Evolutionary conservation across 2,113 vertebrate genomes (phyloP), one percentile per base, ranked within the genome.

Genomic region (Melanotaenia duboulayi): DNA sequence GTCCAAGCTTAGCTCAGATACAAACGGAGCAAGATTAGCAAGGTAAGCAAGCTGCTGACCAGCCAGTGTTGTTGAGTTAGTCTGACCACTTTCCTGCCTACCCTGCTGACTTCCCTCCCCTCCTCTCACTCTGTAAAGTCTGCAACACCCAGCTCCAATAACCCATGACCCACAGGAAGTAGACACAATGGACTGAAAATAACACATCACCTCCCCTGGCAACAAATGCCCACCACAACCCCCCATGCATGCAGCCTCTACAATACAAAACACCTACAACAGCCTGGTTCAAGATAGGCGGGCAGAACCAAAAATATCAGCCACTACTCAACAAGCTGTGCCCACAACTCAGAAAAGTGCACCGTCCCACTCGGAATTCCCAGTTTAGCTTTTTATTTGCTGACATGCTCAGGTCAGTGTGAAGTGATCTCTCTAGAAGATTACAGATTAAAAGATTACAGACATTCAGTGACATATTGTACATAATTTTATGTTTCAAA

Each of bases 161-260:
- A 96, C 95, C 95, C 95, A 93, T 96, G 95, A 96, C 95, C 95
- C 91, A 92, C 94, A 98, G 96, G 95, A 99, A 97, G 93, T 91
- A 96, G 95, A 96, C 95, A 96, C 95, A 97, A 95, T 95, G 92
- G 94, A 94, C 92, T 97, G 95, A 97, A 97, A 97, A 96, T 95
- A 96, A 96, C 92, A 94, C 92, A 85, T 92, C 92, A 87, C 91
- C 88, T 82, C 90, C 87, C 87, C 85, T 89, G 89, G 88, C 82
- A 91, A 89, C 85, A 84, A 87, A 85, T 81, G 80, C 86, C 88
- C 89, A 85, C 84, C 73, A 24, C 89, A 78, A 46, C 83, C 82
- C 70, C 67, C 24, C 12, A 57, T 65, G 46, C 84, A 78, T 81
- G 64, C 52, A 28, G 40, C 72, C 65, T 69, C 78, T 40, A 37